phyloP scores from a whole-genome alignment of 2,797 vertebrate species.

The Phoebastria nigripes region DNA sequence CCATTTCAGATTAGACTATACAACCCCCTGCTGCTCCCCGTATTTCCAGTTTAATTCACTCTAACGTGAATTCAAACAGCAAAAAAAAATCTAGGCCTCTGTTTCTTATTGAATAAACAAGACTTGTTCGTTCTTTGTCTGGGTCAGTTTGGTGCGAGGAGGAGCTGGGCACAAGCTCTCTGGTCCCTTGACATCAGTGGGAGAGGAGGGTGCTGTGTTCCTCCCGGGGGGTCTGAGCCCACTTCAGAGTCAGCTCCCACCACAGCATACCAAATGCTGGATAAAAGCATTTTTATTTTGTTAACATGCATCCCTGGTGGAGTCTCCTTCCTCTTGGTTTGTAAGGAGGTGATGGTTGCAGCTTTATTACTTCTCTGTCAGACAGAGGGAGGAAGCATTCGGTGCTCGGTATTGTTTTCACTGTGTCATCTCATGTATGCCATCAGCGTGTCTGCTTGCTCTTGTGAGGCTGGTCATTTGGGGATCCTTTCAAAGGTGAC shows the following conservation, averaged over 20 bases:
- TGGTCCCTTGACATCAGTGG: not conserved
- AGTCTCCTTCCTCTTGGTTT: not conserved
- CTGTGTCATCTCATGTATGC: not conserved
- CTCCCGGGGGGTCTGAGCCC: rapidly evolving
- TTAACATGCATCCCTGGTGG: not conserved
- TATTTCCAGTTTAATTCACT: not conserved
- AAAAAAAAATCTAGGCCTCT: not conserved
- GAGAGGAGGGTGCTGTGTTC: not conserved
- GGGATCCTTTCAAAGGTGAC: not conserved
- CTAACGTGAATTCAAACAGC: not conserved
- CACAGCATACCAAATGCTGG: not conserved
- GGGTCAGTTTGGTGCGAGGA: not conserved
- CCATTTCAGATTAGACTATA: not conserved
- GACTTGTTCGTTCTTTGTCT: not conserved
- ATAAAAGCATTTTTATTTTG: not conserved
- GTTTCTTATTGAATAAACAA: not conserved
- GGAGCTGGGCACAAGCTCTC: not conserved
- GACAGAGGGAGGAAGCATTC: not conserved
- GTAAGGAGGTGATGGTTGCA: not conserved
- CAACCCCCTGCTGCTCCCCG: not conserved
- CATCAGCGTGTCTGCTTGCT: not conserved
- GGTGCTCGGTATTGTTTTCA: not conserved
- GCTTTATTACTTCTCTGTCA: not conserved
- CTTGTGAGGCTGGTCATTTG: not conserved
- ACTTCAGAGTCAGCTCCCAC: not conserved